Evolutionary conservation across 2,797 vertebrate species (phyloP), one percentile per base, ranked within the genome.

Genomic region (Amblyraja radiata): DNA sequence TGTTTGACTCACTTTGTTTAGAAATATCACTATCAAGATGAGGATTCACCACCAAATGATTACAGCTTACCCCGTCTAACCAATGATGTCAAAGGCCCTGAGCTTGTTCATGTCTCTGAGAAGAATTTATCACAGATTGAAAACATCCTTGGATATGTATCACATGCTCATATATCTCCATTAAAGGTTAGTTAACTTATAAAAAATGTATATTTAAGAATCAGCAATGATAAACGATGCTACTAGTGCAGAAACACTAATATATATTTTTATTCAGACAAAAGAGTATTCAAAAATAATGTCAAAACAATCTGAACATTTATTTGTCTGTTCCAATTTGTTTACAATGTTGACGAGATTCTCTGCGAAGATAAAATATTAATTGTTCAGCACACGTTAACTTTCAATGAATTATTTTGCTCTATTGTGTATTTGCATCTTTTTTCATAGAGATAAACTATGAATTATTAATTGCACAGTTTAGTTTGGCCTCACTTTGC

Each of bases 111-210:
- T 0, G 97, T 99, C 86, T 98, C 98, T 0, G 98, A 99, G 95
- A 99, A 99, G 97, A 99, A 98, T 95, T 95, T 99, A 80, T 99
- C 98, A 16, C 98, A 99, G 95, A 98, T 99, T 93, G 98, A 99
- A 96, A 99, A 99, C 93, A 98, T 99, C 93, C 98, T 99, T 13
- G 98, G 98, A 95, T 99, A 98, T 0, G 98, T 99, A 94, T 97
- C 98, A 76, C 98, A 99, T 95, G 97, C 98, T 0, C 98, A 99
- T 96, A 99, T 99, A 96, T 99, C 98, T 94, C 98, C 98, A 94
- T 96, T 99, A 95, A 99, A 99, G 98, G 98, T 99, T 94, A 95
- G 97, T 94, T 71, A 74, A 46, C 8, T 39, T 92, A 28, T 76
- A n/a, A 73, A 54, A 1, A 92, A 2, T 9, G 54, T 25, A 7